phyloP scores from a whole-genome alignment of 2,113 vertebrate genomes.

The Entosphenus tridentatus region DNA sequence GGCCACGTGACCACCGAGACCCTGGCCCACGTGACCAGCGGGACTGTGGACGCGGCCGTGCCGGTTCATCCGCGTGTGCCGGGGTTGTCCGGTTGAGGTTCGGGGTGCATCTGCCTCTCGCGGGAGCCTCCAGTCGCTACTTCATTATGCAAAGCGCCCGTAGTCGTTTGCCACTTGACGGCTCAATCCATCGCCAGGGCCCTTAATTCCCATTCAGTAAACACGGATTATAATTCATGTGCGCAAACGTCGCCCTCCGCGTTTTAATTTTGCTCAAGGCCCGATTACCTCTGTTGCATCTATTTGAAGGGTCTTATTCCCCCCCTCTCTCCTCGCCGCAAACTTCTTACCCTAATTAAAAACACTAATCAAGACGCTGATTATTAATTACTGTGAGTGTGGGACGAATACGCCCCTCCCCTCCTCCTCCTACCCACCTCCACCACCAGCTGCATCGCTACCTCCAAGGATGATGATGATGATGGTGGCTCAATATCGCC shows the following conservation, averaged over 20 bases:
- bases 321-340: too few relatives aligned
- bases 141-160: slow-evolving; percentile 6
- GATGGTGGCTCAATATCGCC: too few relatives aligned
- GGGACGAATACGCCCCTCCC: too few relatives aligned
- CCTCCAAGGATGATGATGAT: too few relatives aligned
- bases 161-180: neutral
- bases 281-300: too few relatives aligned
- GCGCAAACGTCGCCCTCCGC: neutral
- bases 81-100: neutral
- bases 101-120: neutral
- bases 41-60: neutral
- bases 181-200: neutral
- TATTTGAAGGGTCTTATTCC: too few relatives aligned
- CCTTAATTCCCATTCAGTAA: slow-evolving; percentile 6
- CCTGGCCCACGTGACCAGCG: neutral
- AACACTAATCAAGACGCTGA: too few relatives aligned
- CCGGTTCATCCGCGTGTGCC: neutral
- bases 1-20: too few relatives aligned
- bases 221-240: slow-evolving; percentile 5
- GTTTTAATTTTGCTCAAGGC: neutral
- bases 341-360: too few relatives aligned
- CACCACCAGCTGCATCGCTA: too few relatives aligned
- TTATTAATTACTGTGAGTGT: too few relatives aligned
- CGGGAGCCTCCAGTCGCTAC: neutral
- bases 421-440: too few relatives aligned